These are phyloP conservation scores for Syngnathus floridae DNA, from an alignment of 2,113 vertebrate genomes.

Conservation along the genomic window DNA sequence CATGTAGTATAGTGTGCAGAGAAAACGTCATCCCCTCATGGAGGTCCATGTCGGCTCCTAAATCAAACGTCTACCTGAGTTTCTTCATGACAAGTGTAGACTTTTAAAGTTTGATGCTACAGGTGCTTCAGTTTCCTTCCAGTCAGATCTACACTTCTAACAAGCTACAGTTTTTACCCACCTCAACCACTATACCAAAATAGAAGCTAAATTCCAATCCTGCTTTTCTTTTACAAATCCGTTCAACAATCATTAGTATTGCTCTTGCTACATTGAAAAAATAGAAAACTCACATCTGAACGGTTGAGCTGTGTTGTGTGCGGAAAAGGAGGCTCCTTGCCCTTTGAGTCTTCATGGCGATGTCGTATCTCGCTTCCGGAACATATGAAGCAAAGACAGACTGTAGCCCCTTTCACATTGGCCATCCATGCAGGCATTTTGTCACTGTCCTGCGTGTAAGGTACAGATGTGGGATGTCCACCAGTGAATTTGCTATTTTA, in stretches of 20 bases:
- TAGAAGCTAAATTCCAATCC: slow-evolving; percentile 5
- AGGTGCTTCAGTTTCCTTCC: slow-evolving; percentile 28
- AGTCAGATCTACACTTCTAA: slow-evolving; percentile 50
- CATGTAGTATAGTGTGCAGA: background rate
- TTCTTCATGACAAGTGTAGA: slow-evolving; percentile 3
- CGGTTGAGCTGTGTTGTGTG: slow-evolving; percentile 47
- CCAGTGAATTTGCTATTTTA: background rate
- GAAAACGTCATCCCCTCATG: background rate
- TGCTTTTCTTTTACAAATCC: slow-evolving; percentile 34
- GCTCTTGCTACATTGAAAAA: slow-evolving; percentile 72
- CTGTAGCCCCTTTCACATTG: background rate
- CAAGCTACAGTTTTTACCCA: slow-evolving; percentile 44
- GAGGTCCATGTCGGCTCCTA: background rate
- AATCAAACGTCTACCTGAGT: background rate
- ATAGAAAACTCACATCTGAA: slow-evolving; percentile 63
- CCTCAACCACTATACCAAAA: slow-evolving; percentile 49
- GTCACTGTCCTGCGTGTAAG: background rate
- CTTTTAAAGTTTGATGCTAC: slow-evolving; percentile 39
- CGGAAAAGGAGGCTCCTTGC: slow-evolving; percentile 46
- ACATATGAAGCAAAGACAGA: slow-evolving; percentile 40
- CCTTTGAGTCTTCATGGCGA: slow-evolving; percentile 54
- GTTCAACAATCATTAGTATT: slow-evolving; percentile 64
- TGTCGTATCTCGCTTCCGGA: slow-evolving; percentile 21
- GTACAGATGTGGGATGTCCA: background rate
- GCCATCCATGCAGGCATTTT: background rate